Evolutionary conservation across 2,797 vertebrate genomes (phyloP).

Genomic region (Hoplostethus atlanticus): DNA sequence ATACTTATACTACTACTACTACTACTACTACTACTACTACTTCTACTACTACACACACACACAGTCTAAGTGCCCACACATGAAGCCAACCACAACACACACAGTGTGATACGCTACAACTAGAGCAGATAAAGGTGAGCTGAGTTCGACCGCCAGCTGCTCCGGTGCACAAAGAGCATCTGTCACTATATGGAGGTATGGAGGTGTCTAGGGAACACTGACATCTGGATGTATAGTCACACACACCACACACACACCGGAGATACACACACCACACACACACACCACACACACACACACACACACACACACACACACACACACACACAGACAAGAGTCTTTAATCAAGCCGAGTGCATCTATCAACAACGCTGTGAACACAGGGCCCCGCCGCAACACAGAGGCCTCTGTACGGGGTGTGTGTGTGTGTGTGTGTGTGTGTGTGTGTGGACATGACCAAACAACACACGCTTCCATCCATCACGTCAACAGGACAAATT

Average conservation of each 20-base stretch:
- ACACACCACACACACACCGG: conserved; percentile 12
- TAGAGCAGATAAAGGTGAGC: conserved; percentile 58
- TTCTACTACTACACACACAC: background rate
- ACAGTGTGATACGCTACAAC: conserved; percentile 62
- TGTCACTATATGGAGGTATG: conserved; percentile 38
- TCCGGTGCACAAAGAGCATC: conserved; percentile 54
- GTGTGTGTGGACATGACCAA: conserved; percentile 60
- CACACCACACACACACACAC: conserved; percentile 21
- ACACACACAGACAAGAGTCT: conserved; percentile 26
- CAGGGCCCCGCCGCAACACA: conserved; percentile 48
- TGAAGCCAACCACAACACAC: conserved; percentile 58
- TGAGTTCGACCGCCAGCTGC: conserved; percentile 66
- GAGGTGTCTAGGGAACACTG: conserved; percentile 5
- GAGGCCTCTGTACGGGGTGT: conserved; percentile 18
- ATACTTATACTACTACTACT: too few species aligned
- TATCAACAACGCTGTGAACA: conserved; percentile 57
- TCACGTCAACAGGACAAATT: conserved; percentile 58
- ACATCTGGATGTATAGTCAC: conserved; percentile 15
- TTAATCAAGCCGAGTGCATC: conserved; percentile 67
- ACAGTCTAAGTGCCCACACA: conserved; percentile 39
- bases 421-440: conserved; percentile 22
- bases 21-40: background rate
- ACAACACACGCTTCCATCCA: conserved; percentile 59
- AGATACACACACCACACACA: background rate
- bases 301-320: conserved; percentile 21